Base-by-base conservation (phyloP, 53 echinoderm and acorn worm genomes). In the Holothuria leucospilota region DNA sequence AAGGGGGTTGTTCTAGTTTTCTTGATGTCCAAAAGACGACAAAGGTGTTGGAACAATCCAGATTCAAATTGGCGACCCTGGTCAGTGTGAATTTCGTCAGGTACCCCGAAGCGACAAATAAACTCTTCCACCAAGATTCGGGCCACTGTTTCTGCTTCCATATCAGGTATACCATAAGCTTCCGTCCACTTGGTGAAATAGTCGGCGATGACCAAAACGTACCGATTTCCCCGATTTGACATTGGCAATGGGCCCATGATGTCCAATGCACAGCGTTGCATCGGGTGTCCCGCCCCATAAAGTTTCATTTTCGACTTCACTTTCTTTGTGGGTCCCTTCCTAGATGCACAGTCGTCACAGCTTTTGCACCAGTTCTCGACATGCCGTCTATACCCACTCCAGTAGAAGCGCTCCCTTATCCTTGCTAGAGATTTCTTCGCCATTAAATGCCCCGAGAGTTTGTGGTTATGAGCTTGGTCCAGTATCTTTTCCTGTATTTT, bases 181-280 rank as follows among this genome's bases (percentile, higher is more conserved):
- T 84, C 84, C 21, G 66, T 84, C 84, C 70, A 40, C 67, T 69
- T n/a, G n/a, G n/a, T n/a, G n/a, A n/a, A n/a, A n/a, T n/a, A n/a
- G n/a, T n/a, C n/a, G n/a, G n/a, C n/a, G n/a, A 49, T 69, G 51
- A 42, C 69, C 1, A 75, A 21, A 20, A 75, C n/a, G n/a, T 75
- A 75, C 7, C 51, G 46, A 51, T 75, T 75, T 23, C 75, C 49
- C 41, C 51, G 46, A 20, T 16, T 75, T 20, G 75, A 75, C 46
- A 25, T 41, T 12, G 75, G 20, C 16, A 41, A 20, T 11, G 51
- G 72, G 25, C 12, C 66, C 23, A 26, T 63, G 64, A 70, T 70
- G 71, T 70, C 71, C 71, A 70, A 29, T 20, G 71, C 71, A 16
- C 71, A 70, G 23, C 49, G 75, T 75, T 75, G 75, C 75, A 75